These are phyloP conservation scores for Melanotaenia duboulayi DNA, from an alignment of 2,113 vertebrate species.

Conservation along the genomic window DNA sequence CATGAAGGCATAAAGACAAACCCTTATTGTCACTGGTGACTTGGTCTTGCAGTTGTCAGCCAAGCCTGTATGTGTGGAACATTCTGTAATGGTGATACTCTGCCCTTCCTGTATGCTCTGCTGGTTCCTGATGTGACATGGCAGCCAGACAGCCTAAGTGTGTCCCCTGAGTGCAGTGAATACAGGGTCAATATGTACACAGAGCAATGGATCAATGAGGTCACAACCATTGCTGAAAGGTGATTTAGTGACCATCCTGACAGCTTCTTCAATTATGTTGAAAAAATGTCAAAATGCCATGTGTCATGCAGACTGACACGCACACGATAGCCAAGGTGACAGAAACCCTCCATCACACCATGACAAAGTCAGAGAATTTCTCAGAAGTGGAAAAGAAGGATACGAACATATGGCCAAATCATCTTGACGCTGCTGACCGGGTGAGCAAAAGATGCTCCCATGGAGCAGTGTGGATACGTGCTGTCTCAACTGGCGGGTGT, in stretches of 20 bases:
- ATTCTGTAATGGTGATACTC: conserved; percentile 9
- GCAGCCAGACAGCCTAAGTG: conserved; percentile 31
- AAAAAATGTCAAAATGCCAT: conserved; percentile 50
- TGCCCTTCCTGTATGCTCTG: conserved; percentile 21
- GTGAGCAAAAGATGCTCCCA: conserved; percentile 25
- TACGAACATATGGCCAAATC: conserved; percentile 49
- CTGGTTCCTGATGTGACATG: conserved; percentile 39
- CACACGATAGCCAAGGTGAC: conserved; percentile 25
- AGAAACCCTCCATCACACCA: conserved; percentile 22
- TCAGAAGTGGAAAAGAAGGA: not conserved
- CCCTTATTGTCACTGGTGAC: conserved; percentile 4
- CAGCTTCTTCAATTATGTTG: conserved; percentile 46
- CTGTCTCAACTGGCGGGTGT: conserved; percentile 22
- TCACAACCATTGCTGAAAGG: conserved; percentile 49
- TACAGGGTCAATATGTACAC: conserved; percentile 25
- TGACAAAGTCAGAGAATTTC: conserved; percentile 32
- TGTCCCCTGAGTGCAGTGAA: conserved; percentile 39
- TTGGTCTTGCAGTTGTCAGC: conserved; percentile 11
- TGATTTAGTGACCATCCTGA: conserved; percentile 39
- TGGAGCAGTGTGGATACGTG: conserved; percentile 36
- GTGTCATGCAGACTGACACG: conserved; percentile 1
- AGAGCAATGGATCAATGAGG: conserved; percentile 47
- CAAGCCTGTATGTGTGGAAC: conserved; percentile 24
- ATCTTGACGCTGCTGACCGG: conserved; percentile 26
- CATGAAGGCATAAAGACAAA: not conserved